A percentile compares a stretch with the other conserved stretches of the same genome.
These are phyloP conservation scores for Pteronura brasiliensis DNA, from an alignment of 2,113 vertebrate genomes.

Conservation along the genomic window DNA sequence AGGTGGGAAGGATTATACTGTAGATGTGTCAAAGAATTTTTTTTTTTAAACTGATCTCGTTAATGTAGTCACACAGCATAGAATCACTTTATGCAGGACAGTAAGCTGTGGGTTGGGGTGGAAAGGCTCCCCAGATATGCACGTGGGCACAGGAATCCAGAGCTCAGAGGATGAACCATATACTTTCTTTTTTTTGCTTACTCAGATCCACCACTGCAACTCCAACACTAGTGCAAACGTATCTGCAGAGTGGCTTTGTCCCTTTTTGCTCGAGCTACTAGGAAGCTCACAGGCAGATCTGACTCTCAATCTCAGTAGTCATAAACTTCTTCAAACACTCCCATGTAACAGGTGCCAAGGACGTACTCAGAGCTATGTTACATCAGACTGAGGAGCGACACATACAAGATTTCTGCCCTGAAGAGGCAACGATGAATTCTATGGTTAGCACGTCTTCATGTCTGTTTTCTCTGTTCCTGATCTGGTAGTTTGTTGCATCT, in stretches of 20 bases:
- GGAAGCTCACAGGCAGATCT: neutral
- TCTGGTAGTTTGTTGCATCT: neutral
- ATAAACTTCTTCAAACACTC: neutral
- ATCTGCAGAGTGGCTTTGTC: neutral
- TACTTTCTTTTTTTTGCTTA: neutral
- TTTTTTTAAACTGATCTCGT: neutral
- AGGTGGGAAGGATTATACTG: neutral
- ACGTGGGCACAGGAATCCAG: neutral
- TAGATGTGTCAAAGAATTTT: neutral
- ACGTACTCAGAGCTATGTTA: neutral
- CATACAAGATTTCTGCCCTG: rapidly evolving
- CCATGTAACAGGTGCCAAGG: neutral
- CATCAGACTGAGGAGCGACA: neutral
- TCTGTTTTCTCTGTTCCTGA: neutral
- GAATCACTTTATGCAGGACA: neutral
- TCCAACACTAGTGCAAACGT: neutral
- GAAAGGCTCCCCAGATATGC: neutral
- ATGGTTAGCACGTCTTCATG: neutral
- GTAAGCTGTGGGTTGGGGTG: neutral
- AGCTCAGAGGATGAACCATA: neutral
- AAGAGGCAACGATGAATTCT: neutral
- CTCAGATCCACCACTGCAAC: neutral
- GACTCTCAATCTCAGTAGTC: neutral
- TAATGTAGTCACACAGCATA: neutral
- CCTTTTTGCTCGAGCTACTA: neutral